Conservation (phyloP, 2,888 invertebrate species). For the Protula sp. region DNA sequence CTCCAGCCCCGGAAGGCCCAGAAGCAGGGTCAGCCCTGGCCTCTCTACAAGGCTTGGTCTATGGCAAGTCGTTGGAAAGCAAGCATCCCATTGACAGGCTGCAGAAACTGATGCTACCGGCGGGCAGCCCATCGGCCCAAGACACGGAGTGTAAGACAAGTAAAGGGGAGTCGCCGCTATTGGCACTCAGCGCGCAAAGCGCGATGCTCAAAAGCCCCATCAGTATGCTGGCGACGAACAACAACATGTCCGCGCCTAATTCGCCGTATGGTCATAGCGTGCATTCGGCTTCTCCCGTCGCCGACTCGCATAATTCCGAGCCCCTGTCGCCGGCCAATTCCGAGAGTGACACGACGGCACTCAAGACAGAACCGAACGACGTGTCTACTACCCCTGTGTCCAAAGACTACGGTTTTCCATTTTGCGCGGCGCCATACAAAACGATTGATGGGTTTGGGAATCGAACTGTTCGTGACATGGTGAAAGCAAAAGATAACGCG, state of each 20-base stretch:
- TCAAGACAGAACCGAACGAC: background rate
- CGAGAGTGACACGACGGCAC: background rate
- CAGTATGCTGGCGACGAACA: background rate
- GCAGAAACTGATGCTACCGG: slow-evolving; percentile 89
- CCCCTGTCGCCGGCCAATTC: background rate
- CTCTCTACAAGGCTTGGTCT: slow-evolving; percentile 48
- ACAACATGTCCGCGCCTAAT: background rate
- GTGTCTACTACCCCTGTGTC: no score
- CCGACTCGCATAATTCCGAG: background rate
- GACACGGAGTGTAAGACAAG: no score
- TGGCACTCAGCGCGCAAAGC: background rate
- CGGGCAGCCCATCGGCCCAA: background rate
- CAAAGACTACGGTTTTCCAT: no score
- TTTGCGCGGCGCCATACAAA: no score
- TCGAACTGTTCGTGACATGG: background rate
- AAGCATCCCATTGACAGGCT: slow-evolving; percentile 88
- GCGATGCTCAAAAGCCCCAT: background rate
- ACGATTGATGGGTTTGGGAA: no score
- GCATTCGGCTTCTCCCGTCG: background rate
- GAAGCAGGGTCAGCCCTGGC: slow-evolving; percentile 49
- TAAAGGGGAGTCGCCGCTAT: no score
- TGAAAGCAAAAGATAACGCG: background rate
- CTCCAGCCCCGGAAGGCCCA: no score
- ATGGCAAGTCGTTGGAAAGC: slow-evolving; percentile 30
- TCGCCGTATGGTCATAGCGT: background rate